Percentiles rank a stretch among this genome's conserved stretches.
These are phyloP conservation scores for Pica pica DNA, from an alignment of 2,113 vertebrate species.

Conservation along the genomic window DNA sequence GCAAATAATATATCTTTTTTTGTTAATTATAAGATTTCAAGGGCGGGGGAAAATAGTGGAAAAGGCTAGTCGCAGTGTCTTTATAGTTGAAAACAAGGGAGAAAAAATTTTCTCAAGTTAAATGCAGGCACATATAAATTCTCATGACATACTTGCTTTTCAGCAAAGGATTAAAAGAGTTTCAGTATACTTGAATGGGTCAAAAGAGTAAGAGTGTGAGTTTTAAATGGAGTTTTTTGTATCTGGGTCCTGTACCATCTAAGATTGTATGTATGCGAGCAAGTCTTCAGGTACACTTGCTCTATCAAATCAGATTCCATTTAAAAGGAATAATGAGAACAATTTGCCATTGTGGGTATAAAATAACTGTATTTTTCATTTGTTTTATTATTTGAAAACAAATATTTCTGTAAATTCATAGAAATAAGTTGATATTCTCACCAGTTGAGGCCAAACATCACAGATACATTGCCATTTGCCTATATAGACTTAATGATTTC, in stretches of 20 bases:
- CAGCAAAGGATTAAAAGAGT: background rate
- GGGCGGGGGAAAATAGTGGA: background rate
- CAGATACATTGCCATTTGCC: background rate
- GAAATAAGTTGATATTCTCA: background rate
- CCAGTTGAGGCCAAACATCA: background rate
- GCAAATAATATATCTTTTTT: background rate
- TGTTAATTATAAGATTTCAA: background rate
- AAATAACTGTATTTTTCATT: background rate
- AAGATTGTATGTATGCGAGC: background rate
- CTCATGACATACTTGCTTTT: background rate
- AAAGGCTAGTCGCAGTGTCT: background rate
- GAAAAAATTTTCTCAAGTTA: background rate
- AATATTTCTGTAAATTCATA: background rate
- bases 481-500: background rate
- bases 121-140: background rate
- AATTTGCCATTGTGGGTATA: background rate
- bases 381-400: background rate
- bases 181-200: background rate
- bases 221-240: background rate
- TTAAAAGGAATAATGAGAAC: background rate
- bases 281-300: background rate
- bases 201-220: background rate
- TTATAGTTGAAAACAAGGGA: background rate
- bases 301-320: background rate
- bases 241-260: background rate